Percentiles rank a stretch among this genome's conserved stretches.
Conservation (phyloP, 2,113 vertebrate species). For the Tragelaphus scriptus region DNA sequence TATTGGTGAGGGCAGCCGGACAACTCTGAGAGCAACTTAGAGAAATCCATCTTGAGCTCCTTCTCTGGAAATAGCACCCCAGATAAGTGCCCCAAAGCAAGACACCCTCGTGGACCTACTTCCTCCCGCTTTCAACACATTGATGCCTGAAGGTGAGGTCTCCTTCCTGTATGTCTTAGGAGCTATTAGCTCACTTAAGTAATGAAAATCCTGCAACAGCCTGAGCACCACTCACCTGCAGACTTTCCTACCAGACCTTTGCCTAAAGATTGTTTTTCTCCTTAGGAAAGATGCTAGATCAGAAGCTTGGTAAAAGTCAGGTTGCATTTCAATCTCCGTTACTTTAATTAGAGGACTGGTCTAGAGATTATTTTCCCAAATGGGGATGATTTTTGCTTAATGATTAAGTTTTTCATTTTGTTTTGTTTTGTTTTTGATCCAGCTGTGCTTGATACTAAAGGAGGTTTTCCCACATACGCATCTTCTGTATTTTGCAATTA, state of each 20-base stretch:
- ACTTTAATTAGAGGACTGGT: background rate
- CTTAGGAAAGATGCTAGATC: background rate
- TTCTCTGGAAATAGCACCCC: constrained; percentile 63
- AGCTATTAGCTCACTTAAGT: constrained; percentile 17
- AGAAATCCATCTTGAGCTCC: constrained; percentile 57
- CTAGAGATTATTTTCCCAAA: background rate
- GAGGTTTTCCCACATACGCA: constrained; percentile 24
- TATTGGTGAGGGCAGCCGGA: constrained; percentile 70
- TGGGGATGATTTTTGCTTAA: constrained; percentile 33
- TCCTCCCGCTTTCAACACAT: constrained; percentile 50
- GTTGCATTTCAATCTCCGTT: background rate
- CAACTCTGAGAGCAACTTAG: constrained; percentile 68
- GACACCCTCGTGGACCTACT: constrained; percentile 57
- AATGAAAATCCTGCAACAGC: background rate
- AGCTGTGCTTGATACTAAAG: constrained; percentile 51
- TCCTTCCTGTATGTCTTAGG: constrained; percentile 49
- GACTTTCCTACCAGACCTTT: background rate
- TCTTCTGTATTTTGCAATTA: constrained; percentile 34
- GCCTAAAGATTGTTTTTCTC: background rate
- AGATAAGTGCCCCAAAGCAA: constrained; percentile 61
- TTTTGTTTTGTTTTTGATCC: constrained; percentile 10
- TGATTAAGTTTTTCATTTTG: constrained; percentile 50
- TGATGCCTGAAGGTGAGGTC: constrained; percentile 64
- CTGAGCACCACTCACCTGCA: background rate
- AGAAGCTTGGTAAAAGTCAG: background rate